Percentiles rank a stretch among this genome's conserved stretches.
Evolutionary conservation across 2,888 invertebrate species (phyloP).

Genomic region (Drosophila mettleri): DNA sequence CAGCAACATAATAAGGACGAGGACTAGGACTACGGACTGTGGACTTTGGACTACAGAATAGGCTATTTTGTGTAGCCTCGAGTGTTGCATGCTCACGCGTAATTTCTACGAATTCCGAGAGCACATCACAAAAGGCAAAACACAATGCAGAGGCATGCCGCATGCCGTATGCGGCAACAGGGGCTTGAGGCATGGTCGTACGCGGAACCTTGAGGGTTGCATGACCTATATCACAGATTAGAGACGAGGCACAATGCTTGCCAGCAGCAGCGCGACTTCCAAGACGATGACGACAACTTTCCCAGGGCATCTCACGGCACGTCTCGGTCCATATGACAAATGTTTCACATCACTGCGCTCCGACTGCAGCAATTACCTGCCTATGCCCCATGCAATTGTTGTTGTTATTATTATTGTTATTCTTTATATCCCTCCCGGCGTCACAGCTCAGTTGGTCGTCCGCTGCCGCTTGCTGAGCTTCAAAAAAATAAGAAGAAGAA

Average conservation of each 20-base stretch:
- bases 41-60: conserved; percentile 25
- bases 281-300: conserved; percentile 59
- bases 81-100: conserved; percentile 58
- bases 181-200: conserved; percentile 33
- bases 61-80: conserved; percentile 58
- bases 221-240: conserved; percentile 79
- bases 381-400: conserved; percentile 48
- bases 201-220: conserved; percentile 78
- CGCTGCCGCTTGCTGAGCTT: conserved; percentile 64
- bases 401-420: conserved; percentile 37
- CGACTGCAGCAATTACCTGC: conserved; percentile 76
- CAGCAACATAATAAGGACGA: conserved; percentile 30
- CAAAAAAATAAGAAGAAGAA: too few species aligned
- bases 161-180: conserved; percentile 30
- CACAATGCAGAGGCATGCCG: conserved; percentile 46
- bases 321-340: conserved; percentile 81
- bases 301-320: conserved; percentile 73
- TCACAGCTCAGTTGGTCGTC: conserved; percentile 77
- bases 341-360: conserved; percentile 81
- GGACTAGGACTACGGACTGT: conserved; percentile 14
- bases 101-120: conserved; percentile 70
- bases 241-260: conserved; percentile 27
- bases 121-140: conserved; percentile 50
- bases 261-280: conserved; percentile 22
- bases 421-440: conserved; percentile 52